A percentile compares a stretch with the other conserved stretches of the same genome.
Conservation (phyloP, 1,140 invertebrate genomes). For the Tetramorium alpestre region DNA sequence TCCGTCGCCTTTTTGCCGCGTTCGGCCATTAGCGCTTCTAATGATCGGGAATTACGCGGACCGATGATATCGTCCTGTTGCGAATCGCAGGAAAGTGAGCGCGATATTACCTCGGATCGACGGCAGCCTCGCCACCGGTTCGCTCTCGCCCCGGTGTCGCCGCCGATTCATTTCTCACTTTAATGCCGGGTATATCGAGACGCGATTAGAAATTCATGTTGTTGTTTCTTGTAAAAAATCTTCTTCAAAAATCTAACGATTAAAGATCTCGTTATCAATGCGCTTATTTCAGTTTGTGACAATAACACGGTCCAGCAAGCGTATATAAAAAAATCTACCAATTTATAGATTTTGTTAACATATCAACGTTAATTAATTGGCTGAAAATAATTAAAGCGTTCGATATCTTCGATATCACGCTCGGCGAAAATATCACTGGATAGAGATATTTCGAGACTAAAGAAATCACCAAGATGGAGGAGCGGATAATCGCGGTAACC, state of each 20-base stretch:
- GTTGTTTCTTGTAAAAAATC: neutral
- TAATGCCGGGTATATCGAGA: neutral
- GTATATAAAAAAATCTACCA: neutral
- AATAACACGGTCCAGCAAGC: neutral
- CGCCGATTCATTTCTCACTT: neutral
- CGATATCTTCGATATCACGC: neutral
- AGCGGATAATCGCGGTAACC: conserved; percentile 68
- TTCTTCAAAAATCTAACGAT: neutral
- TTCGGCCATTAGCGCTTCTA: conserved; percentile 61
- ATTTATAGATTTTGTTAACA: neutral
- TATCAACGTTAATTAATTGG: neutral
- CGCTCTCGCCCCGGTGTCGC: neutral
- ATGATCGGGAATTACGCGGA: conserved; percentile 61
- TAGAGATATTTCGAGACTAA: conserved; percentile 62
- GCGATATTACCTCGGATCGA: neutral
- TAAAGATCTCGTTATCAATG: neutral
- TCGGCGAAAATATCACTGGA: conserved; percentile 8
- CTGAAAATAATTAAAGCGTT: neutral
- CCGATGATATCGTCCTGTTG: conserved; percentile 65
- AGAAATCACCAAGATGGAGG: conserved; percentile 61
- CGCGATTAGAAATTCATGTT: neutral
- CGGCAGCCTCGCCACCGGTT: neutral
- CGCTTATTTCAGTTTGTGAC: neutral
- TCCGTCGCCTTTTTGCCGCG: conserved; percentile 31
- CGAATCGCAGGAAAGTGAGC: conserved; percentile 40